phyloP scores from a whole-genome alignment of 2,113 vertebrate species.

The Melanerpes aurifrons region DNA sequence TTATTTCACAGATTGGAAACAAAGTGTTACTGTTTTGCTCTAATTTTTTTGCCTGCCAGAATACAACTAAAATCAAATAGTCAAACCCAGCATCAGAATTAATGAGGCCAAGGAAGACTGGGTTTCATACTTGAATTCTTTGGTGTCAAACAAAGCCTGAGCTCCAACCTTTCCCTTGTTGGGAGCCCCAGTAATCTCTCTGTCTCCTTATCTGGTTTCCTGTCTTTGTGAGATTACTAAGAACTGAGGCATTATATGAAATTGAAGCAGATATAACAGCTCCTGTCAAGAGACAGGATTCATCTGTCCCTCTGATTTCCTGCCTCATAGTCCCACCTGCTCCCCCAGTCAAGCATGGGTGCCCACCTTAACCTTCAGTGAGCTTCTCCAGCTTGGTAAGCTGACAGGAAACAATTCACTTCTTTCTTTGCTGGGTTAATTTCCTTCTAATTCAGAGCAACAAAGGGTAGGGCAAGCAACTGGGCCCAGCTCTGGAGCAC shows the following conservation, averaged over 20 bases:
- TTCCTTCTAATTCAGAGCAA: not conserved
- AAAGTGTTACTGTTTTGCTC: not conserved
- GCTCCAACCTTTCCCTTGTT: not conserved
- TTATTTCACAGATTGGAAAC: not conserved
- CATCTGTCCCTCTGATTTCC: not conserved
- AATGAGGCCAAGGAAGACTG: not conserved
- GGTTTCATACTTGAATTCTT: not conserved
- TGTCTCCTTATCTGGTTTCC: not conserved
- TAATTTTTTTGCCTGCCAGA: not conserved
- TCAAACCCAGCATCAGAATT: not conserved
- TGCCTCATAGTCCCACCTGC: not conserved
- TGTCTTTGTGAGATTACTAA: not conserved
- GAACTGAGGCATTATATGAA: not conserved
- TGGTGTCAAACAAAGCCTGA: not conserved
- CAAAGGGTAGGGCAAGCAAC: not conserved
- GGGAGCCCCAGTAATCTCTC: not conserved
- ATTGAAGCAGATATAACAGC: not conserved
- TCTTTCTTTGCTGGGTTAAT: not conserved
- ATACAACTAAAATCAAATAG: not conserved
- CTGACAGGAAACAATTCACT: not conserved
- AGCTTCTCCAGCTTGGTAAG: not conserved
- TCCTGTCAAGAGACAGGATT: not conserved
- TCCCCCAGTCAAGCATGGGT: not conserved
- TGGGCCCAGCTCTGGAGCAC: not conserved
- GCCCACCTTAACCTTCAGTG: not conserved